Base-by-base conservation (phyloP, 1,140 invertebrate species). In the Euglossa dilemma region DNA sequence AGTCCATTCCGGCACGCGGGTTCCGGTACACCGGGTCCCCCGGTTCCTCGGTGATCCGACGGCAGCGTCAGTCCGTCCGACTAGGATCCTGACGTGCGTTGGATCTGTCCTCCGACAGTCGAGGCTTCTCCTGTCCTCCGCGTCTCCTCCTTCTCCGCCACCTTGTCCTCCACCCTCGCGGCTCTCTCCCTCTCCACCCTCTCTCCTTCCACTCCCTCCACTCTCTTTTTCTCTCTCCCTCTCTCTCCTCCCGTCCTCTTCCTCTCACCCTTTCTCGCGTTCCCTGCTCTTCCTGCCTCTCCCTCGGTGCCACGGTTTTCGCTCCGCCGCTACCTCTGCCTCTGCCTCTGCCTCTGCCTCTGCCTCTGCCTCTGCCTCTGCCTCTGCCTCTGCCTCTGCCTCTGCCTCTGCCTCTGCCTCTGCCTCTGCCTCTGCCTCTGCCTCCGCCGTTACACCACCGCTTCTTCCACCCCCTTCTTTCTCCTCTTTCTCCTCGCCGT, bases 71-170 rank as follows among this genome's bases (percentile, higher is more conserved):
- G 85, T 85, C 86, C 85, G 89, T 88, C 73, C 87, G 86, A 84
- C 84, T 69, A 74, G 84, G 89, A 90, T 93, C 89, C 90, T 92
- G 89, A 91, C 89, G 90, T 87, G 82, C 90, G 87, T 86, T 89
- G 88, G 86, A 93, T 93, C 91, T 92, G 92, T 93, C 90, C 91
- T 91, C 91, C 89, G 87, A 88, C 91, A 84, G 89, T 87, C 87
- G 89, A 91, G 87, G 87, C 87, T 89, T 91, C 90, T 88, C 89
- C 89, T 91, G 87, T 91, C 89, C 90, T 91, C 90, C 78, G 78
- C 78, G 78, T 85, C 84, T 80, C 59, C 87, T 85, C 80, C 89
- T 87, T 85, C 85, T 85, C 76, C 85, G 25, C 81, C 83, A 79
- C 71, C 80, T 85, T 79, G 66, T 86, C 87, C 87, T 85, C 87